Conservation (phyloP, 2,797 vertebrate genomes). For the Bufotes viridis region DNA sequence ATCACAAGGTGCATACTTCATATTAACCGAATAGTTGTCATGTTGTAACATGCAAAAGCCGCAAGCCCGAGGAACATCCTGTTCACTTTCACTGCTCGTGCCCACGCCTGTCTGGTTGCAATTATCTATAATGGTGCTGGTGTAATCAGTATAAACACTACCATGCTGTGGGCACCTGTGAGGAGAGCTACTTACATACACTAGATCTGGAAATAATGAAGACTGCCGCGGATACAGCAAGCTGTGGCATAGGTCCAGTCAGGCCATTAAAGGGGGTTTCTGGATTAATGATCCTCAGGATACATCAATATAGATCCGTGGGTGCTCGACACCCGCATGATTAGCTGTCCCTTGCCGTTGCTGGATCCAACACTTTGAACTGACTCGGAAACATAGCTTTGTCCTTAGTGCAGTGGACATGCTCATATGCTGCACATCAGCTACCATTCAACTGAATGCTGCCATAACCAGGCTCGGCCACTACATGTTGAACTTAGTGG, state of each 20-base stretch:
- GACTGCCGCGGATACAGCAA: background rate
- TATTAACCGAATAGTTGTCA: slow-evolving; percentile 22
- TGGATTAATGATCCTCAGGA: no score
- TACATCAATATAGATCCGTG: no score
- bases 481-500: no score
- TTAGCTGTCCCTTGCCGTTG: no score
- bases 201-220: background rate
- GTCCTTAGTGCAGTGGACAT: no score
- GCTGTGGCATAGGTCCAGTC: background rate
- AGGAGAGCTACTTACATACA: background rate
- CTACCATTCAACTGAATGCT: no score
- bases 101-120: slow-evolving; percentile 29
- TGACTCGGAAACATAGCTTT: no score
- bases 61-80: slow-evolving; percentile 33
- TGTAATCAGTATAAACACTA: background rate
- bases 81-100: slow-evolving; percentile 42
- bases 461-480: no score
- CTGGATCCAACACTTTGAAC: no score
- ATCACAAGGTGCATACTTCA: slow-evolving; percentile 30
- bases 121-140: background rate
- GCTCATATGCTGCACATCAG: no score
- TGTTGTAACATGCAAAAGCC: slow-evolving; percentile 43
- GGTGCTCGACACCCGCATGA: no score
- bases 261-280: background rate
- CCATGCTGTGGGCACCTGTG: background rate